Evolutionary conservation across 2,113 vertebrate genomes (phyloP).

Genomic region (Aegotheles bennettii): DNA sequence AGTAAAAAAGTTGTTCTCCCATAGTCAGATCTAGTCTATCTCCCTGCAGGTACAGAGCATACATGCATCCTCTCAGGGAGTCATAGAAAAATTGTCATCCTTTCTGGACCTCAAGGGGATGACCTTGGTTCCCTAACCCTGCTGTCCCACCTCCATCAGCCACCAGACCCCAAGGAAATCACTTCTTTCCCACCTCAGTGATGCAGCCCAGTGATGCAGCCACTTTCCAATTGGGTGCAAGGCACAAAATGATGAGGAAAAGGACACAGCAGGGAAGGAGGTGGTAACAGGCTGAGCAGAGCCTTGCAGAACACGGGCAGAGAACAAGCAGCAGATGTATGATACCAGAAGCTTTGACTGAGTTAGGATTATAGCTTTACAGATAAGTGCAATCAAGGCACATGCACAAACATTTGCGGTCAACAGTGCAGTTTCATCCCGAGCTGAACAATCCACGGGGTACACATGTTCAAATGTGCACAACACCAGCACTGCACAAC

Average conservation of each 20-base stretch:
- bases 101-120: not conserved
- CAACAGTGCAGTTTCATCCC: not conserved
- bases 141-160: not conserved
- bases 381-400: not conserved
- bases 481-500: not conserved
- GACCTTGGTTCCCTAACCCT: not conserved
- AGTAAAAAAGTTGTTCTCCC: not conserved
- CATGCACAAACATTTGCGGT: not conserved
- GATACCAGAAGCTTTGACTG: not conserved
- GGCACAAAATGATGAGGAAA: not conserved
- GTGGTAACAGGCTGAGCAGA: not conserved
- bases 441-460: not conserved
- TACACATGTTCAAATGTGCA: not conserved
- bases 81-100: fast-evolving
- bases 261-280: not conserved
- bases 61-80: not conserved
- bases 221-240: not conserved
- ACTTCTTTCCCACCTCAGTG: not conserved
- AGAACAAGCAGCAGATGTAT: not conserved
- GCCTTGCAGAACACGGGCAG: not conserved
- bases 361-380: not conserved
- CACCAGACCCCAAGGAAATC: not conserved
- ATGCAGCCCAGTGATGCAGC: not conserved
- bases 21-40: not conserved
- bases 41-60: not conserved